Evolutionary conservation across 2,888 invertebrate species (phyloP).

Genomic region (Smittia aterrima): DNA sequence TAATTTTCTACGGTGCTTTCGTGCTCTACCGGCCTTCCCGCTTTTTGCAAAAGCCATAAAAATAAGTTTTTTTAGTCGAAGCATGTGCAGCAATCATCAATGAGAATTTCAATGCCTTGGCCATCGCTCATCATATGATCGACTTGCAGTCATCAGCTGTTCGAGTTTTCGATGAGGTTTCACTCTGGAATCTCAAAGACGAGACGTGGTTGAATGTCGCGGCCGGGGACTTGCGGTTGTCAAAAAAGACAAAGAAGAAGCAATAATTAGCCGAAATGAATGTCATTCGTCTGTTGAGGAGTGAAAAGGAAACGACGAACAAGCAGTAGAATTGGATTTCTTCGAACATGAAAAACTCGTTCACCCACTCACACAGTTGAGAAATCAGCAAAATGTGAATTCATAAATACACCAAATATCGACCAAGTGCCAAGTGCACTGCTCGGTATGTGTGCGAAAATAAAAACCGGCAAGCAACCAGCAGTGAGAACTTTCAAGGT

Average conservation of each 20-base stretch:
- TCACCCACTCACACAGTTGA: background rate
- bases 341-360: slow-evolving; percentile 15
- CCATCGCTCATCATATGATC: slow-evolving; percentile 2
- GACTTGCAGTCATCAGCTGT: slow-evolving; percentile 32
- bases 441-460: slow-evolving; percentile 1
- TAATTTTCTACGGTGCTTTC: background rate
- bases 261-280: background rate
- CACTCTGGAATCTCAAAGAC: background rate
- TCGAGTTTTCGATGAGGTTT: slow-evolving; percentile 2
- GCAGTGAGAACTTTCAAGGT: slow-evolving; percentile 27
- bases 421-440: slow-evolving; percentile 36
- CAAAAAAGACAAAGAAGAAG: background rate
- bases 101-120: background rate
- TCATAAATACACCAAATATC: background rate
- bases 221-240: background rate
- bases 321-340: background rate
- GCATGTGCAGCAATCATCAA: background rate
- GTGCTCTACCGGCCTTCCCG: background rate
- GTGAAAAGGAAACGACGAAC: too few relatives aligned
- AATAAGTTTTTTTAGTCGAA: background rate
- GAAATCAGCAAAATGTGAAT: background rate
- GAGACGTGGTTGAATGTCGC: background rate
- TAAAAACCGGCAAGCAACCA: slow-evolving; percentile 26
- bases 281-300: too few relatives aligned
- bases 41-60: background rate